Evolutionary conservation across 2,888 invertebrate species (phyloP).

Genomic region (Platycnemis pennipes): DNA sequence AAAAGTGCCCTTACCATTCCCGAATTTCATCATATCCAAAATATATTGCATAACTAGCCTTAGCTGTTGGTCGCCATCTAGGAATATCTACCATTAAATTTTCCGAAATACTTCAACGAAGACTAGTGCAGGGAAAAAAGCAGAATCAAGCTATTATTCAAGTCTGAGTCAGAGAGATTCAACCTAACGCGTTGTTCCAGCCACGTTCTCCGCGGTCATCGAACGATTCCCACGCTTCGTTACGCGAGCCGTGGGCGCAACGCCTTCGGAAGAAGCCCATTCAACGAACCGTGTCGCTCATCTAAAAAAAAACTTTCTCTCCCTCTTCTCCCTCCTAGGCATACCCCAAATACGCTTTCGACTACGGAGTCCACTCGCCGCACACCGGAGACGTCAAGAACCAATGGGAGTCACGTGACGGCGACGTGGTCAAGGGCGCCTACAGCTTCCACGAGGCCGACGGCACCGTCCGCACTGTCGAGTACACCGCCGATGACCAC

Average conservation of each 20-base stretch:
- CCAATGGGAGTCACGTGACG: conserved; percentile 70
- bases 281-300: not conserved
- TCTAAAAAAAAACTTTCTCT: not conserved
- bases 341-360: conserved; percentile 70
- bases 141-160: no score
- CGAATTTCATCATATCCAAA: no score
- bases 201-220: not conserved
- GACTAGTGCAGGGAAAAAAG: no score
- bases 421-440: conserved; percentile 71
- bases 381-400: conserved; percentile 71
- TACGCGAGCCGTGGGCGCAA: not conserved
- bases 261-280: not conserved
- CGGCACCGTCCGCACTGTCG: conserved; percentile 68
- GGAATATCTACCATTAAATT: no score
- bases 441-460: conserved; percentile 69
- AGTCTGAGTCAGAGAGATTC: no score
- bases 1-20: no score
- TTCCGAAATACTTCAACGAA: no score
- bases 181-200: no score
- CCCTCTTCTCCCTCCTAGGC: conserved; percentile 68
- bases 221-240: not conserved
- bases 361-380: conserved; percentile 72
- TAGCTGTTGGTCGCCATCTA: no score
- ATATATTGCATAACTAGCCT: no score
- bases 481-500: conserved; percentile 69